Base-by-base conservation (phyloP, 2,888 invertebrate genomes). In the Heliconius erato region DNA sequence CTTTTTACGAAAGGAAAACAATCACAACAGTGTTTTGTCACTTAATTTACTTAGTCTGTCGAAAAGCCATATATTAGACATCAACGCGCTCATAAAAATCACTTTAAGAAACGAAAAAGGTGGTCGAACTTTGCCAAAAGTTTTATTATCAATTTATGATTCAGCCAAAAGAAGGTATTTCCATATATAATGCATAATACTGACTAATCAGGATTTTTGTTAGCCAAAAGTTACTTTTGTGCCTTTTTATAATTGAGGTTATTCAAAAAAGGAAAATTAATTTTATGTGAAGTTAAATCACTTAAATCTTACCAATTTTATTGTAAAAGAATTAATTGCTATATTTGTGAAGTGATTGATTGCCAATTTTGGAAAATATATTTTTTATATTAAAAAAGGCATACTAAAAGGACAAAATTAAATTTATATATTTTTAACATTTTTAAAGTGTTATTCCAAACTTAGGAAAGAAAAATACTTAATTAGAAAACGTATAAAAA, bases 21-120 rank as follows among this genome's bases (percentile, higher is more conserved):
- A 54, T 54, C 54, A 23, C 19, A 7, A 23, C 19, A 54, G 7
- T 9, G 23, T 54, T 54, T 23, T 54, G 23, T 19, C 54, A 6
- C 40, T 19, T 11, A 5, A 16, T 40, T 68, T 40, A 12, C 40
- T 19, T 11, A 5, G 28, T 40, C 74, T 28, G 44, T 6, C n/a
- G 40, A 44, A 40, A 69, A n/a, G 35, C 1, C 74, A 67, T 79
- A 72, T 35, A 80, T 80, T 63, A 84, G 83, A 84, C 82, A 82
- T 82, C 83, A 84, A 84, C 82, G 83, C 80, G 72, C 9, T 35
- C 16, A 23, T 32, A 12, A 12, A 76, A 35, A 26, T 59, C 1
- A 35, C 14, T 74, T 35, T 7, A 6, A 5, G 6, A 40, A n/a
- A 44, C 12, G n/a, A n/a, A 28, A 59, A 76, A 59, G 32, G 35